Evolutionary conservation across 2,113 vertebrate genomes (phyloP), one percentile per base, ranked within the genome.

Genomic region (Sterrhoptilus dennistouni): DNA sequence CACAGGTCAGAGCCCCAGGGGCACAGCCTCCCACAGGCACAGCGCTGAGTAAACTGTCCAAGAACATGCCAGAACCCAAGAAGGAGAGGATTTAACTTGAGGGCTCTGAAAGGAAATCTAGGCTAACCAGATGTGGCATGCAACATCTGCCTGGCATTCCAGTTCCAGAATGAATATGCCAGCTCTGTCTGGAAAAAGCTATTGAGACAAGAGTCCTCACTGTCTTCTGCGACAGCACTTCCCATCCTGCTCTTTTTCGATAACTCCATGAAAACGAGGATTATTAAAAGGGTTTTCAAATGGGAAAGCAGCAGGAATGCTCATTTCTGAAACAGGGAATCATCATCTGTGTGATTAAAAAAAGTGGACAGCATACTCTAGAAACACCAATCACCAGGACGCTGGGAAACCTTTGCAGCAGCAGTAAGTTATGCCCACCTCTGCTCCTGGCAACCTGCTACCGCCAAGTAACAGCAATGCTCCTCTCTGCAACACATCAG

Each of bases 11-110:
- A 77, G 56, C 40, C 40, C 52, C 10, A 6, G 19, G 17, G 53
- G 4, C 49, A 28, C 1, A 2, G 56, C 35, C 36, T 36, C 20
- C 61, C 25, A 0, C 0, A 8, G 53, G 64, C 59, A 36, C 2
- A 0, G 13, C 2, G 1, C 56, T 5, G 1, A 68, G 15, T 33
- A 31, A 35, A 8, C 38, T 47, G 61, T 0, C 28, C 61, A 6
- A 17, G 24, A 47, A 35, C 31, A 10, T 3, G 40, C 31, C 18
- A 33, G n/a, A 87, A 69, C n/a, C 40, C 74, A 27, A 24, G 14
- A 28, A 45, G 1, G 20, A 61, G 25, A 36, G 59, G 50, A 59
- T 33, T 52, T 25, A 71, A 80, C 56, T 19, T 23, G 33, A 47
- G 47, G 50, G 57, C 49, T 59, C 36, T 50, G 42, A 54, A 45